Percentiles rank a stretch among this genome's conserved stretches.
Conservation (phyloP, 2,888 invertebrate genomes). For the Bombyx huttoni region DNA sequence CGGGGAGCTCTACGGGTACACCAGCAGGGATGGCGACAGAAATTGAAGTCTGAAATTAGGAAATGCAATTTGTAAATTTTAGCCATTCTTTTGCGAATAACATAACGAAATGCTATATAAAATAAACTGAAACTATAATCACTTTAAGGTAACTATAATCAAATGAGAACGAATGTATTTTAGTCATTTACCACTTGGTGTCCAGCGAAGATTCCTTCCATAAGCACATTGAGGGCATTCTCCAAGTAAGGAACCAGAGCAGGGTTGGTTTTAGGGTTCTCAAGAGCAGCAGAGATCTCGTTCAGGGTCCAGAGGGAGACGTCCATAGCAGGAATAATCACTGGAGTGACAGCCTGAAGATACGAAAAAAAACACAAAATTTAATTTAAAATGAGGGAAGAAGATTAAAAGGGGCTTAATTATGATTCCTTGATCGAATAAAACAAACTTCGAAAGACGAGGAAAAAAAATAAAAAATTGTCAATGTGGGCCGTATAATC, state of each 20-base stretch:
- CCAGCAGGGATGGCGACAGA: constrained; percentile 12
- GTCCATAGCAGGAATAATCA: constrained; percentile 22
- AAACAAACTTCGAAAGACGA: neutral
- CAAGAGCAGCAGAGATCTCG: constrained; percentile 28
- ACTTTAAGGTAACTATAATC: too few species aligned
- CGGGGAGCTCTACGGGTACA: constrained; percentile 17
- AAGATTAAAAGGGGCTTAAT: too few species aligned
- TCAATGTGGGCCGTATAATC: neutral
- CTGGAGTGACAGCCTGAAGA: constrained; percentile 14
- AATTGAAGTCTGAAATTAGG: neutral
- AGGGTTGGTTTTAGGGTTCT: constrained; percentile 27
- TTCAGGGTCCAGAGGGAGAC: constrained; percentile 27
- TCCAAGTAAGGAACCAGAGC: constrained; percentile 29
- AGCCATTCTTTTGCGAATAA: too few species aligned
- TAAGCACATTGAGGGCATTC: constrained; percentile 18
- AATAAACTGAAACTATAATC: too few species aligned
- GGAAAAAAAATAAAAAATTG: neutral
- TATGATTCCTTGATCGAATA: neutral
- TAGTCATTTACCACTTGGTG: constrained; percentile 11
- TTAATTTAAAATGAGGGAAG: too few species aligned
- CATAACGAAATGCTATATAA: too few species aligned
- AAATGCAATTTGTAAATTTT: too few species aligned
- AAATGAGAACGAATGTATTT: neutral
- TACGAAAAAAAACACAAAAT: too few species aligned
- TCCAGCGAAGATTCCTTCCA: constrained; percentile 13